Conservation (phyloP, 2,113 vertebrate species). For the Sterna hirundo region DNA sequence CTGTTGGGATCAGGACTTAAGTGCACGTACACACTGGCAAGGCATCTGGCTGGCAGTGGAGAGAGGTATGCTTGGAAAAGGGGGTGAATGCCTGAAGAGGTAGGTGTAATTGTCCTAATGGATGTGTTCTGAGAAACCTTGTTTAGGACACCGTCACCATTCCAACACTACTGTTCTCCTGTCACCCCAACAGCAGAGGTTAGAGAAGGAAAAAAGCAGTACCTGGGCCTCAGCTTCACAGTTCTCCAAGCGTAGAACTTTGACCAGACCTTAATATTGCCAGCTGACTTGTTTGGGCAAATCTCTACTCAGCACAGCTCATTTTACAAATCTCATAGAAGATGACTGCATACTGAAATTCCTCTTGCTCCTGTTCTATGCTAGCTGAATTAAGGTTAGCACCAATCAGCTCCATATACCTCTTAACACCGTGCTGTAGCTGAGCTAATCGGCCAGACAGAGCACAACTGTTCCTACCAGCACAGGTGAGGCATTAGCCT, state of each 20-base stretch:
- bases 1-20: background rate
- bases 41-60: background rate
- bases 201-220: background rate
- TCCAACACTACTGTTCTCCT: background rate
- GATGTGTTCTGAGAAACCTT: background rate
- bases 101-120: background rate
- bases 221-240: background rate
- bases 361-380: background rate
- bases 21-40: background rate
- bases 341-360: background rate
- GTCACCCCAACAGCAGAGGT: background rate
- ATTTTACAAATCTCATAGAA: accelerated
- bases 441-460: background rate
- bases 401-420: background rate
- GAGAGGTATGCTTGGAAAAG: background rate
- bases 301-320: background rate
- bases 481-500: background rate
- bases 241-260: background rate
- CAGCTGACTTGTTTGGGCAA: background rate
- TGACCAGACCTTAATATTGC: background rate
- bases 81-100: background rate
- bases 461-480: background rate
- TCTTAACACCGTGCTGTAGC: background rate
- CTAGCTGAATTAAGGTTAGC: background rate
- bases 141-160: accelerated